Conservation (phyloP, 2,797 vertebrate genomes). For the Syngnathus rostellatus region DNA sequence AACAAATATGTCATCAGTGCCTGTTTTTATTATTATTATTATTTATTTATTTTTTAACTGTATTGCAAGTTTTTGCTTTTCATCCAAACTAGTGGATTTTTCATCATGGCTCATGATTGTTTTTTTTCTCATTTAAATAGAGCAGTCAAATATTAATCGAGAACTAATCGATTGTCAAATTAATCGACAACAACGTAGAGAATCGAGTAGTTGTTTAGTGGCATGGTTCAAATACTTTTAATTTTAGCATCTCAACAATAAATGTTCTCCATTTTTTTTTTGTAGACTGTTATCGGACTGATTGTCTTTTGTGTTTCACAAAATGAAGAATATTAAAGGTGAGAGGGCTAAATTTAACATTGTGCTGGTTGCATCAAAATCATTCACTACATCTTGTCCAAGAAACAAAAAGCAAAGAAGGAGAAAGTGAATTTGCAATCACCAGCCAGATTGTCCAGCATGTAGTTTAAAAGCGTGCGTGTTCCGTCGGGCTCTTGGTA, state of each 20-base stretch:
- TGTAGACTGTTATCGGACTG: no score
- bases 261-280: no score
- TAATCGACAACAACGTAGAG: no score
- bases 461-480: slow-evolving; percentile 97
- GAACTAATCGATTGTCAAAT: no score
- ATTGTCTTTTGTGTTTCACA: no score
- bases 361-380: neutral
- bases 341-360: neutral
- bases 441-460: slow-evolving; percentile 99
- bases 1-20: neutral
- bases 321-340: neutral
- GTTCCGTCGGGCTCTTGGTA: slow-evolving; percentile 98
- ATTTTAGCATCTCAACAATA: no score
- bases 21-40: no score
- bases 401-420: neutral
- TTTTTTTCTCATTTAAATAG: neutral
- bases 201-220: no score
- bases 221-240: no score
- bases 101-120: neutral
- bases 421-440: neutral
- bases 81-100: neutral
- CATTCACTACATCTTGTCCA: neutral
- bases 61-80: neutral
- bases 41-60: neutral
- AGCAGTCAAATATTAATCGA: no score